phyloP scores from a whole-genome alignment of 1,140 invertebrate species.

The Drosophila cardini region DNA sequence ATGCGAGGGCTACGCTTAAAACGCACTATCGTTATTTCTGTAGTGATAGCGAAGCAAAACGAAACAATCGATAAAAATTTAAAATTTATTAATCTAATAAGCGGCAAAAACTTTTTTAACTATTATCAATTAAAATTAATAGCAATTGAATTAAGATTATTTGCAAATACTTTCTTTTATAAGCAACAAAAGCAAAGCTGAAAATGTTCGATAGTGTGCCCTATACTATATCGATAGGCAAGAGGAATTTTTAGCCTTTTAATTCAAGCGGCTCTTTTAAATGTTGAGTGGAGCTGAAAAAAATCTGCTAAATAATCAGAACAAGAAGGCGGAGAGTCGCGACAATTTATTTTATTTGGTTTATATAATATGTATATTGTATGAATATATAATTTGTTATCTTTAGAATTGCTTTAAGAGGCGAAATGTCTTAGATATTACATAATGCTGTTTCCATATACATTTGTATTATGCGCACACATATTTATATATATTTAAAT shows the following conservation, averaged over 20 bases:
- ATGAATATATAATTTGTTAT: conserved; percentile 81
- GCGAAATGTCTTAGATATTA: conserved; percentile 77
- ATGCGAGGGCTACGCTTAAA: background rate
- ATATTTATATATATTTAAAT: too few relatives aligned
- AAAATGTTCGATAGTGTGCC: background rate
- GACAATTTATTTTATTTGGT: conserved; percentile 63
- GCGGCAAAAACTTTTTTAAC: too few relatives aligned
- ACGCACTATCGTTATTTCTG: background rate
- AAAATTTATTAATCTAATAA: too few relatives aligned
- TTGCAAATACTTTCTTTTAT: too few relatives aligned
- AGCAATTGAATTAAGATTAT: too few relatives aligned
- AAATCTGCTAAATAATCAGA: background rate
- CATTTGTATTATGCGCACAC: conserved; percentile 35
- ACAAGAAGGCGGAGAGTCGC: conserved; percentile 33
- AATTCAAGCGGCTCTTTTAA: background rate
- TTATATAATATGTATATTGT: conserved; percentile 76
- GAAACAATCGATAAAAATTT: too few relatives aligned
- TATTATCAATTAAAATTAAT: too few relatives aligned
- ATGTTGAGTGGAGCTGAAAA: background rate
- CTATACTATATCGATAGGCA: background rate
- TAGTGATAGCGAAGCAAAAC: background rate
- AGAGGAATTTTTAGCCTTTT: background rate
- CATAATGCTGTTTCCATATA: conserved; percentile 49
- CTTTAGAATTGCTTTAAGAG: conserved; percentile 84
- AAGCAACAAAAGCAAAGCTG: background rate